Base-by-base conservation (phyloP, 2,797 vertebrate genomes). In the Mormyrops boulengeri region DNA sequence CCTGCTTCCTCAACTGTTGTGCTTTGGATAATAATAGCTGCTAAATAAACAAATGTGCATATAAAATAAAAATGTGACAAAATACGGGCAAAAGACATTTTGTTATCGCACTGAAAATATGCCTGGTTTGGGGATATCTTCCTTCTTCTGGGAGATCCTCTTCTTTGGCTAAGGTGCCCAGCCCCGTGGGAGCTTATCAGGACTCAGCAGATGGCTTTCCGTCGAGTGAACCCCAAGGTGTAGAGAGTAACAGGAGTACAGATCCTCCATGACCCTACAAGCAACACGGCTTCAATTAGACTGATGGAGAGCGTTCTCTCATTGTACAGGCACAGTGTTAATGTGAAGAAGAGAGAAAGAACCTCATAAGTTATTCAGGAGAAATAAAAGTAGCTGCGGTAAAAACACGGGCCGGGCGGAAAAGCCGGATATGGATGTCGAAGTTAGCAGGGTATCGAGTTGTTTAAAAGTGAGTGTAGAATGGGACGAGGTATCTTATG, bases 301-400 rank as follows among this genome's bases (percentile, higher is more conserved):
- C 82, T 41, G 89, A 87, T 73, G 89, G 60, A 38, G 30, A 50
- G 49, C 89, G 2, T 41, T 26, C 85, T 55, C 38, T 66, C n/a
- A 17, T 22, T 73, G 89, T 87, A 66, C 19, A 44, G 9, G 84
- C 49, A 73, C 53, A 26, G 80, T 50, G 60, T 73, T 87, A 30
- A 87, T 47, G 62, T 87, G 84, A 86, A 80, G 89, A 60, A 50
- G 30, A 87, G 52, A 85, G 66, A n/a, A 41, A 41, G 38, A 88
- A 22, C 55, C 66, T 90, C 66, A 82, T 90, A 62, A 89, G 86
- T 85, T 82, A 89, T 90, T 89, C 12, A 90, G 22, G 88, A 41
- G 88, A 69, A 90, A 90, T 87, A 89, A 90, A 89, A 87, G 85
- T 44, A 38, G 22, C 26, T 17, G 53, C 53, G 80, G 49, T 7